Conservation (phyloP, 2,888 invertebrate species). For the Lasioglossum oenotherae region DNA sequence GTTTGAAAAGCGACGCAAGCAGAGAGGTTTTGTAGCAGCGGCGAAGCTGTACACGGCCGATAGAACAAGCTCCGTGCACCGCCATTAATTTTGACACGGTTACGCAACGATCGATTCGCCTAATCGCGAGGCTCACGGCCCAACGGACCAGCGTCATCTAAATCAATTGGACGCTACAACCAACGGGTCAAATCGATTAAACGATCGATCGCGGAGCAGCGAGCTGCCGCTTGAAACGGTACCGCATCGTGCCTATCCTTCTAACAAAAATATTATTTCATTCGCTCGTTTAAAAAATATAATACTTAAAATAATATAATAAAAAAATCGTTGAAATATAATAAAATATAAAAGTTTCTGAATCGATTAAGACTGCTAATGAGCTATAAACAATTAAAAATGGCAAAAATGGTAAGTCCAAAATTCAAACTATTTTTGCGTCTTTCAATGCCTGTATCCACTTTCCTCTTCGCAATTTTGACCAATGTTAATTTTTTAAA, state of each 20-base stretch:
- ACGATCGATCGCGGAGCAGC: conserved; percentile 69
- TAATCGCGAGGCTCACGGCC: conserved; percentile 46
- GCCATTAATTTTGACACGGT: conserved; percentile 56
- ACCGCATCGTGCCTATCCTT: not conserved
- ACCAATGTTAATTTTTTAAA: no score
- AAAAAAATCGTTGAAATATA: no score
- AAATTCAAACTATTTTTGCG: no score
- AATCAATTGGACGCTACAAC: conserved; percentile 76
- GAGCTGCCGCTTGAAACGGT: conserved; percentile 23
- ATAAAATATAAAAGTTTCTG: no score
- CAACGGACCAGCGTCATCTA: conserved; percentile 67
- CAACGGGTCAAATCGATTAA: conserved; percentile 76
- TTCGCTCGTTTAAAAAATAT: not conserved
- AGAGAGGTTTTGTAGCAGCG: not conserved
- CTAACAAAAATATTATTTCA: not conserved
- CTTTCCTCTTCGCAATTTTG: no score
- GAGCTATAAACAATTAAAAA: no score
- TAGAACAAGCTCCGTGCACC: conserved; percentile 8
- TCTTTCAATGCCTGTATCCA: no score
- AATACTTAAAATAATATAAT: no score
- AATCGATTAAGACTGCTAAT: no score
- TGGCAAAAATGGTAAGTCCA: no score
- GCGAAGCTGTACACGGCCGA: not conserved
- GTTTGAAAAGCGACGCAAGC: not conserved
- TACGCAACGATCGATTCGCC: conserved; percentile 63